Conservation (phyloP, 1,140 invertebrate species). For the Agrypnia vestita region DNA sequence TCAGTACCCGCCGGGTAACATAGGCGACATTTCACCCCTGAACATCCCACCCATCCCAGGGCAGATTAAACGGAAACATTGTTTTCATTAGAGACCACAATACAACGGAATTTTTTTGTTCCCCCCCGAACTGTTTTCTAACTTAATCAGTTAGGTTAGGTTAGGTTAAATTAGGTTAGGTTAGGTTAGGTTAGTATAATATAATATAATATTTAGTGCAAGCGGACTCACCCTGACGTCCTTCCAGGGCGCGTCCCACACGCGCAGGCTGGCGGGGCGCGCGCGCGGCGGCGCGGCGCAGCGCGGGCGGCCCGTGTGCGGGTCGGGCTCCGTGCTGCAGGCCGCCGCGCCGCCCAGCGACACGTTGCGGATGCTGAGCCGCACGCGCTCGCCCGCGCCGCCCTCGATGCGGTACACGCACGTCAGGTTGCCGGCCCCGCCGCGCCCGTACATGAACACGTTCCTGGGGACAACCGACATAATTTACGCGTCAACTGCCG, state of each 20-base stretch:
- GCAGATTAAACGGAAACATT: too few relatives aligned
- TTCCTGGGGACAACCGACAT: constrained; percentile 73
- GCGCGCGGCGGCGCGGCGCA: constrained; percentile 67
- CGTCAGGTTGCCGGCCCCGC: constrained; percentile 81
- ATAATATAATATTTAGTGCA: not conserved
- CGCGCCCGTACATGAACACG: constrained; percentile 84
- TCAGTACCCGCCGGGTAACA: too few relatives aligned
- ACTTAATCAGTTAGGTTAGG: too few relatives aligned
- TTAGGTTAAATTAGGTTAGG: not conserved
- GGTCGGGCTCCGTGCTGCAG: constrained; percentile 81
- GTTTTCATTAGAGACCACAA: too few relatives aligned
- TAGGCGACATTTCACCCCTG: too few relatives aligned
- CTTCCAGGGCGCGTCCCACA: constrained; percentile 59
- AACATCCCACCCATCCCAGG: too few relatives aligned
- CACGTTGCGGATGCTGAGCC: constrained; percentile 81
- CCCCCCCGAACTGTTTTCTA: too few relatives aligned
- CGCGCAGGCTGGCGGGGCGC: constrained; percentile 52
- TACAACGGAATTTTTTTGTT: too few relatives aligned
- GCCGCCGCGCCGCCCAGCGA: constrained; percentile 77
- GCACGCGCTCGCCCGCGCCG: constrained; percentile 76
- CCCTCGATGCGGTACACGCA: constrained; percentile 85
- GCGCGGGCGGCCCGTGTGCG: constrained; percentile 78
- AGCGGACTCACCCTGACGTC: constrained; percentile 57
- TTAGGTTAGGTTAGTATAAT: not conserved
- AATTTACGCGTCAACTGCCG: too few relatives aligned